Conservation (phyloP, 92 coral and sea anemone species). For the Porites cylindrica region DNA sequence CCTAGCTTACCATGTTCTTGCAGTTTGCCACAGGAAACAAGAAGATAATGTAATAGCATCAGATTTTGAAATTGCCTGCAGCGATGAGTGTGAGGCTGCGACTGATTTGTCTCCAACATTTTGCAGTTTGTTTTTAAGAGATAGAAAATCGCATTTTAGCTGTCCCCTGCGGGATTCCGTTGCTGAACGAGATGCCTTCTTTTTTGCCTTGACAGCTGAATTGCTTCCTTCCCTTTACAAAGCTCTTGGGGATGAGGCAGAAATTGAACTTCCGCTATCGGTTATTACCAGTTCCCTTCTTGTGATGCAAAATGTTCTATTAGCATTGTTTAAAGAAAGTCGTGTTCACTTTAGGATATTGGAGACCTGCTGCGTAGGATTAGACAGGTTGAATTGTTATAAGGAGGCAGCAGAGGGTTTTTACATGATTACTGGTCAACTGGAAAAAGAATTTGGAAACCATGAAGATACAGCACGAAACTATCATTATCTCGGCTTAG, state of each 20-base stretch:
- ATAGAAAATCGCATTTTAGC: too few relatives aligned
- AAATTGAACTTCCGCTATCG: not conserved
- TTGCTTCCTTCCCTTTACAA: slow-evolving; percentile 1
- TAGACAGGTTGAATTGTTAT: too few relatives aligned
- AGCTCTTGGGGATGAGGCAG: not conserved
- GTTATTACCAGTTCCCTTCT: not conserved
- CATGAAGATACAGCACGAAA: not conserved
- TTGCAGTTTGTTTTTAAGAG: not conserved
- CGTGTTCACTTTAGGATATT: too few relatives aligned
- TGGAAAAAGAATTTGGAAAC: not conserved
- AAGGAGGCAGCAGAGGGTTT: too few relatives aligned
- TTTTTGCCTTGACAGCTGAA: slow-evolving; percentile 2
- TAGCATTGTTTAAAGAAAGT: too few relatives aligned
- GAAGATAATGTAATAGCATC: too few relatives aligned
- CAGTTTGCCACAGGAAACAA: slow-evolving; percentile 13
- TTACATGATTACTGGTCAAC: not conserved
- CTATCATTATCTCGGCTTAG: not conserved
- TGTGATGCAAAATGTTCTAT: not conserved
- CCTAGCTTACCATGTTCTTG: slow-evolving; percentile 19
- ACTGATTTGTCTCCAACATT: not conserved
- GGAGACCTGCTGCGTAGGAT: too few relatives aligned
- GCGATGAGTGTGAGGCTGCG: not conserved
- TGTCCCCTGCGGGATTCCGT: not conserved
- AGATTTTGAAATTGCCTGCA: not conserved
- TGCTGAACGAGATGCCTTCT: slow-evolving; percentile 4